phyloP scores from a whole-genome alignment of 2,888 invertebrate species.

The Pristionchus japonicus region DNA sequence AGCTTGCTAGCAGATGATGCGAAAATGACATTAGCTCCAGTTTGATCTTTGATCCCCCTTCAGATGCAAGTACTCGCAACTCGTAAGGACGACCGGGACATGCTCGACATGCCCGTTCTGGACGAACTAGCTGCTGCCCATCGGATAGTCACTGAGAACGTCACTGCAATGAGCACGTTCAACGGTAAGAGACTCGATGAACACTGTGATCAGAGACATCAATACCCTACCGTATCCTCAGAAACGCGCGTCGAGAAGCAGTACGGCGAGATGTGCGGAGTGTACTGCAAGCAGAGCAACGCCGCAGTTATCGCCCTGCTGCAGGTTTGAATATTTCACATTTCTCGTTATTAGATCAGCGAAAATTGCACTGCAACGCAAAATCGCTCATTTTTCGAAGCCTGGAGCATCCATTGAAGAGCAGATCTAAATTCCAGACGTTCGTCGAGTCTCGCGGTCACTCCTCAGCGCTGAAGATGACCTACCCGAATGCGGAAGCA shows the following conservation, averaged over 20 bases:
- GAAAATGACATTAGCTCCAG: not conserved
- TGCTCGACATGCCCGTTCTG: slow-evolving; percentile 60
- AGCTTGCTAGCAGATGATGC: not conserved
- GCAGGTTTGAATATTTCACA: slow-evolving; percentile 55
- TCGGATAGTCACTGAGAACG: slow-evolving; percentile 59
- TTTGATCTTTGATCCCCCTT: slow-evolving; percentile 38
- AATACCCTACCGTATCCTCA: not conserved
- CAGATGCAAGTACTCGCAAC: slow-evolving; percentile 73
- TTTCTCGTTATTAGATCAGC: not conserved
- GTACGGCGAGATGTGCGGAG: slow-evolving; percentile 70
- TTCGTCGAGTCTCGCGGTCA: slow-evolving; percentile 49
- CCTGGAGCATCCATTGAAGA: not conserved
- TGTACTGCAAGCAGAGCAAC: slow-evolving; percentile 73
- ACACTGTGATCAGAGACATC: not conserved
- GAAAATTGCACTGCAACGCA: not conserved
- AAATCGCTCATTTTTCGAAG: not conserved
- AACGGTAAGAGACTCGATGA: not conserved
- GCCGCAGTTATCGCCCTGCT: slow-evolving; percentile 68
- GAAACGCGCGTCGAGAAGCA: slow-evolving; percentile 21
- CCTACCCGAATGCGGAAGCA: slow-evolving; percentile 69
- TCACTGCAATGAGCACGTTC: slow-evolving; percentile 48
- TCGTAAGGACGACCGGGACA: slow-evolving; percentile 66
- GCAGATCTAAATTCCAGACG: slow-evolving; percentile 35
- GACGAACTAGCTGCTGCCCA: slow-evolving; percentile 62
- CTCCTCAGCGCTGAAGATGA: slow-evolving; percentile 55